Evolutionary conservation across 2,888 invertebrate genomes (phyloP), one percentile per base, ranked within the genome.

Genomic region (Mechanitis mazaeus): DNA sequence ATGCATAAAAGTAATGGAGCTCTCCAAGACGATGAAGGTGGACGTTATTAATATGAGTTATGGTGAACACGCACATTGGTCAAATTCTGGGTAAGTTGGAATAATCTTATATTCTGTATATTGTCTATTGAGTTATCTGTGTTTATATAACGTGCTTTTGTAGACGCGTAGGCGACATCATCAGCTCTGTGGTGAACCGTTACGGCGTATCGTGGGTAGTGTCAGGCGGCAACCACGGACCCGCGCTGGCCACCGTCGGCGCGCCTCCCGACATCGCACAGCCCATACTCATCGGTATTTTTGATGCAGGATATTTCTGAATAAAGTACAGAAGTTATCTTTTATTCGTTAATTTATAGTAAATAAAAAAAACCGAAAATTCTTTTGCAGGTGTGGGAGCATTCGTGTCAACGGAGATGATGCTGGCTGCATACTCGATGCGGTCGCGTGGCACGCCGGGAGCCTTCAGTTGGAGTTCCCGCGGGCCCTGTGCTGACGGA

Each of bases 41-140:
- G 96, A 99, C 78, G 94, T 99, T 0, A 96, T 99, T 70, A 99
- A 99, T 83, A 98, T 98, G 96, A 98, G 98, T 77, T 99, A 98
- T 74, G 99, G 99, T 0, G 99, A 99, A 85, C 96, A 96, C 74
- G 94, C 97, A 0, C 95, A 97, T 81, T 97, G 97, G 95, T 93
- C 96, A 2, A 95, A 96, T 81, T 87, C 94, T 6, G 98, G 98
- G 96, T 96, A 87, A 91, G 91, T 72, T 6, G 28, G 45, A 50
- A 54, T 28, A 33, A 7, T 33, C 28, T 28, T 58, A 28, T 50
- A 1, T 56, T 1, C 0, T 55, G 4, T 45, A 33, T 46, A 45
- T n/a, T 47, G 47, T 47, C 3, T 2, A 1, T 11, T 46, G 46
- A 46, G 3, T 6, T 46, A n/a, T 28, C 6, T 47, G 5, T 50